Base-by-base conservation (phyloP, 2,797 vertebrate species). In the Heterohyrax brucei region DNA sequence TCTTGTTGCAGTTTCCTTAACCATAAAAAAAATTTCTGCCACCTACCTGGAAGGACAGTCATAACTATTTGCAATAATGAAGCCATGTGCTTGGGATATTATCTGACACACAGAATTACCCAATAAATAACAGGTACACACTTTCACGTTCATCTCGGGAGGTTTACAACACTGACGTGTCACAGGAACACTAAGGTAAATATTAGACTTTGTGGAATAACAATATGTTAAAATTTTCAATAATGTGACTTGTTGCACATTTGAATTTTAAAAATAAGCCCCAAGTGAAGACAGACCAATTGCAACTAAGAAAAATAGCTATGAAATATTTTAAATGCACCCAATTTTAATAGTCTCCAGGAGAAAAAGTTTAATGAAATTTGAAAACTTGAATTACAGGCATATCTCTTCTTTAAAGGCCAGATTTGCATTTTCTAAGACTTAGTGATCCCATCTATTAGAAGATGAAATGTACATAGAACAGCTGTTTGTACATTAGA, bases 221-320 rank as follows among this genome's bases (percentile, higher is more conserved):
- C 13, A 21, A 33, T 28, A 66, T 7, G 30, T 72, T 87, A 75
- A 89, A 83, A 89, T 61, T 79, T 91, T 89, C 50, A 75, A 18
- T 78, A 77, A 93, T 56, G 5, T 70, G 82, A 79, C n/a, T 48
- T 78, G 75, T 87, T 66, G 7, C 33, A 10, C 44, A 48, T 85
- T 86, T 94, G 50, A 93, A 76, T 83, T 79, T 95, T 94, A 76
- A 24, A 76, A 70, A 61, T 66, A 33, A 91, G 73, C 78, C 78
- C 64, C 19, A 39, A 96, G 28, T 64, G 30, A 93, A 88, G n/a
- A 19, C 22, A 87, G 50, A 78, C 48, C 19, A 78, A 72, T 4
- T 61, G 24, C 44, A 87, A 88, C 66, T 30, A 59, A 78, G 75
- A 94, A 94, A 92, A 85, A 70, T 73, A 94, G 94, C 87, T 89